Evolutionary conservation across 1,140 invertebrate species (phyloP).

Genomic region (Philopotamus ludificatus): DNA sequence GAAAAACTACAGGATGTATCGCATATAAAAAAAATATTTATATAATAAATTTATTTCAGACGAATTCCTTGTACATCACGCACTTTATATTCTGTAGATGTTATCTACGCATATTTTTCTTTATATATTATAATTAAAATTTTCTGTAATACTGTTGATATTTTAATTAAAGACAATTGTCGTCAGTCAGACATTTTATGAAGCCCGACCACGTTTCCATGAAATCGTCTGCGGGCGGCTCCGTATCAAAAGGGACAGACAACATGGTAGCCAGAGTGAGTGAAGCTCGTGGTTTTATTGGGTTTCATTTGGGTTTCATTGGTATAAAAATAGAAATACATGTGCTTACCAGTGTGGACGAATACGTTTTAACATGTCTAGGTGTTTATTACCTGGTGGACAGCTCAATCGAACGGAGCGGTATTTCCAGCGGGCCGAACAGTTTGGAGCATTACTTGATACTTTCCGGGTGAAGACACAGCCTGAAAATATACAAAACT

Average conservation of each 20-base stretch:
- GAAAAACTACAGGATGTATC: too few relatives aligned
- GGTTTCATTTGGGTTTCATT: too few relatives aligned
- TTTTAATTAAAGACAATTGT: too few relatives aligned
- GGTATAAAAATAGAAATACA: conserved; percentile 21
- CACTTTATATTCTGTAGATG: too few relatives aligned
- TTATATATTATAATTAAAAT: too few relatives aligned
- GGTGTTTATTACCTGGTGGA: conserved; percentile 41
- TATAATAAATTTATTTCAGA: too few relatives aligned
- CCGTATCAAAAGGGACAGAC: conserved; percentile 6
- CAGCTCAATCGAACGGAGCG: conserved; percentile 42
- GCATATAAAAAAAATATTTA: too few relatives aligned
- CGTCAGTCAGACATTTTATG: conserved; percentile 17
- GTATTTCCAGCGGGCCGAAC: conserved; percentile 40
- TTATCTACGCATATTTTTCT: too few relatives aligned
- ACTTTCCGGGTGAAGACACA: conserved; percentile 38
- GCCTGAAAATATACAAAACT: conserved; percentile 28
- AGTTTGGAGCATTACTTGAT: conserved; percentile 41
- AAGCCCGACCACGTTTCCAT: conserved; percentile 12
- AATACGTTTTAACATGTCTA: conserved; percentile 17
- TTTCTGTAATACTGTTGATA: too few relatives aligned
- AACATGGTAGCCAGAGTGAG: conserved; percentile 15
- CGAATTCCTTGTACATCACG: too few relatives aligned
- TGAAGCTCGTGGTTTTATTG: conserved; percentile 21
- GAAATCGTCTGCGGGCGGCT: conserved; percentile 23
- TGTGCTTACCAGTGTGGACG: conserved; percentile 10